Conservation (phyloP, 2,888 invertebrate species). For the Drosophila pseudotakahashii region DNA sequence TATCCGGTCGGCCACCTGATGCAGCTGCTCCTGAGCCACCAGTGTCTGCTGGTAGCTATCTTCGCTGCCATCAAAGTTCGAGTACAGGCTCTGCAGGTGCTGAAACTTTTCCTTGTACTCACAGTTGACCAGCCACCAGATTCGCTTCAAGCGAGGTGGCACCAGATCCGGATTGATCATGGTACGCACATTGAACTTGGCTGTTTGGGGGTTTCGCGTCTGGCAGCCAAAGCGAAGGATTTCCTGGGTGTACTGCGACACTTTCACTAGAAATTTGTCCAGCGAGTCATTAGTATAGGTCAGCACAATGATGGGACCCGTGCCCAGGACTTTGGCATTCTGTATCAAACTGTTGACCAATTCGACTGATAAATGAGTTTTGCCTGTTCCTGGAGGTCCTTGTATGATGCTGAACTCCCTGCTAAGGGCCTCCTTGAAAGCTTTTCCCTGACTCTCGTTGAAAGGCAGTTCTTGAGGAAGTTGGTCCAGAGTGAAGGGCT, state of each 20-base stretch:
- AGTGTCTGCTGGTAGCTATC: constrained; percentile 72
- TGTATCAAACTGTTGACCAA: constrained; percentile 88
- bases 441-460: constrained; percentile 88
- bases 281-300: constrained; percentile 95
- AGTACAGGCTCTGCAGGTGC: constrained; percentile 73
- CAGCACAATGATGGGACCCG: constrained; percentile 88
- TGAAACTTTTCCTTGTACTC: constrained; percentile 78
- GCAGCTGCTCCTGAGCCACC: constrained; percentile 66
- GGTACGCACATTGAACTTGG: constrained; percentile 85
- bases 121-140: constrained; percentile 74
- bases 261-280: constrained; percentile 92
- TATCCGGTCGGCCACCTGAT: constrained; percentile 82
- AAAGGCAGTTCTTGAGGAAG: constrained; percentile 85
- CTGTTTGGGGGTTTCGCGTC: constrained; percentile 86
- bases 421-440: constrained; percentile 88
- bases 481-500: constrained; percentile 59
- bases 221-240: constrained; percentile 90
- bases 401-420: constrained; percentile 91
- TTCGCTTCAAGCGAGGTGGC: constrained; percentile 70
- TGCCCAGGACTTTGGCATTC: constrained; percentile 85
- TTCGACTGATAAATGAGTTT: constrained; percentile 92
- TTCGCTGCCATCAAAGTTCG: constrained; percentile 81
- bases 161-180: constrained; percentile 44
- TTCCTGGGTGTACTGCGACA: constrained; percentile 86
- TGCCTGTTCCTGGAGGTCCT: constrained; percentile 95